Evolutionary conservation across 2,797 vertebrate species (phyloP).

Genomic region (Echiichthys vipera): DNA sequence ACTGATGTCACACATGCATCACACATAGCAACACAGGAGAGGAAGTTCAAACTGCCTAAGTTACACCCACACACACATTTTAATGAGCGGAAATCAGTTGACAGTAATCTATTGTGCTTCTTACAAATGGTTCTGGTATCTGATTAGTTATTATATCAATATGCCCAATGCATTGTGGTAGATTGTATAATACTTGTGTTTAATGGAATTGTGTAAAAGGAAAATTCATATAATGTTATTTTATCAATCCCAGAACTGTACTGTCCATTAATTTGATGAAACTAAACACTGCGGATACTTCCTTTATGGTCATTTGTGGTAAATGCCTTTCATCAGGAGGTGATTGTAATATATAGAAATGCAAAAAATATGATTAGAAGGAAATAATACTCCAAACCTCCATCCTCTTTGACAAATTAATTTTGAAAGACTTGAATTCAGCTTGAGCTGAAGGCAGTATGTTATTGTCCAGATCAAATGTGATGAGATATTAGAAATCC

Average conservation of each 20-base stretch:
- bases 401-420: too few relatives aligned
- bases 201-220: background rate
- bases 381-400: background rate
- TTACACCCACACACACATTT: slow-evolving; percentile 4
- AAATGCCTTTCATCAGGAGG: background rate
- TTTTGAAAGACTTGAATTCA: background rate
- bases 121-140: background rate
- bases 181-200: background rate
- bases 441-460: background rate
- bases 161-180: background rate
- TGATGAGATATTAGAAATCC: background rate
- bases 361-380: background rate
- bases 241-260: background rate
- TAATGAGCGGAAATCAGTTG: background rate
- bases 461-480: background rate
- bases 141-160: background rate
- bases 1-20: slow-evolving; percentile 63
- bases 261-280: background rate
- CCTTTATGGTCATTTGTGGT: background rate
- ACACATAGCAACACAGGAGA: slow-evolving; percentile 4
- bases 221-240: background rate
- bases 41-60: slow-evolving; percentile 2
- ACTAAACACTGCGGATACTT: background rate
- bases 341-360: background rate
- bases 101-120: background rate